These are phyloP conservation scores for Mirounga angustirostris DNA, from an alignment of 2,113 vertebrate species.

Conservation along the genomic window DNA sequence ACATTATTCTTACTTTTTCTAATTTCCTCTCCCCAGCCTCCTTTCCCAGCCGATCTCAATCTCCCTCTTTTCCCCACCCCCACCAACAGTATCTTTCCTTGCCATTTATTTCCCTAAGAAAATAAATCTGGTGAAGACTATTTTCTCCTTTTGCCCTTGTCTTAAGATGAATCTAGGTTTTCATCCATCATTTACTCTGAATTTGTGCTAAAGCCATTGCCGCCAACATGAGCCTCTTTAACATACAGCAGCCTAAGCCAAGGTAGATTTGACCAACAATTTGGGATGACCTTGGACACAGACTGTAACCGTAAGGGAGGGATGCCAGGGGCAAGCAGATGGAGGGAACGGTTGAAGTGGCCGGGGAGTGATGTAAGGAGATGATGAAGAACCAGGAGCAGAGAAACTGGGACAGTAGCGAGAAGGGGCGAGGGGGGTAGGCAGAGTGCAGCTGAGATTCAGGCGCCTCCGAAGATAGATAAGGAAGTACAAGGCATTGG, in stretches of 20 bases:
- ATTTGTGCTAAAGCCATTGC: not conserved
- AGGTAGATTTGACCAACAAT: not conserved
- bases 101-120: constrained; percentile 31
- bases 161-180: not conserved
- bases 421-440: not conserved
- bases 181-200: not conserved
- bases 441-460: not conserved
- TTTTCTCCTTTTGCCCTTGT: not conserved
- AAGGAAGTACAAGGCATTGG: not conserved
- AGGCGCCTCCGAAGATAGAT: not conserved
- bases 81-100: not conserved
- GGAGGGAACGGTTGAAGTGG: not conserved
- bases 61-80: not conserved
- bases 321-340: not conserved
- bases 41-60: not conserved
- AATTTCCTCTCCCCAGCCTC: not conserved
- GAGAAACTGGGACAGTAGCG: not conserved
- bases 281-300: not conserved
- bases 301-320: not conserved
- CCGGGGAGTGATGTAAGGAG: fast-evolving
- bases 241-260: not conserved
- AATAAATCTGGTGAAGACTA: not conserved
- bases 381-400: fast-evolving
- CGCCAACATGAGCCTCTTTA: not conserved
- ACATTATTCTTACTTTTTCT: not conserved